Conservation (phyloP, 37 sponge, comb jelly and placozoan species). For the Halisarca cf. caerulea region DNA sequence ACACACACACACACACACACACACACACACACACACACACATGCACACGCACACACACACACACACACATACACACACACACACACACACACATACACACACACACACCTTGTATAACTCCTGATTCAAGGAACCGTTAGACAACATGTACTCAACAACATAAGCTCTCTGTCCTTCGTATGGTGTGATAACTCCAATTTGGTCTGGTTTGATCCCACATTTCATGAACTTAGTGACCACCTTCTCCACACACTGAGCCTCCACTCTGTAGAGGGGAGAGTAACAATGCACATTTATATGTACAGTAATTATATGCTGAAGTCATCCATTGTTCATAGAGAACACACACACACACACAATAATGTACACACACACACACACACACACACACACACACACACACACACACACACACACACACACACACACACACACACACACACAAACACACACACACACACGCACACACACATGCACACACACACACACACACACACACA, state of each 20-base stretch:
- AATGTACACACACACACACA: too few relatives aligned
- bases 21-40: constrained; percentile 25
- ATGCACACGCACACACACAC: constrained; percentile 31
- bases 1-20: constrained; percentile 36
- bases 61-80: constrained; percentile 9
- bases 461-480: neutral
- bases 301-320: too few relatives aligned
- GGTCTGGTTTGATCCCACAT: constrained; percentile 84
- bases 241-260: constrained; percentile 93
- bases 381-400: too few relatives aligned
- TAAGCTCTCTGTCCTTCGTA: constrained; percentile 96
- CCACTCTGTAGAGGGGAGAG: constrained; percentile 48
- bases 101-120: constrained; percentile 83
- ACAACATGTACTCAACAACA: constrained; percentile 94
- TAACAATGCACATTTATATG: too few relatives aligned
- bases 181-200: constrained; percentile 97
- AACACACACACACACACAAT: too few relatives aligned
- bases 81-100: constrained; percentile 7
- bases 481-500: neutral
- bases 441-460: neutral
- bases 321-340: too few relatives aligned
- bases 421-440: neutral
- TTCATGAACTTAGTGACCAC: constrained; percentile 89
- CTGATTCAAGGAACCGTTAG: constrained; percentile 80
- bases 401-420: too few relatives aligned